Evolutionary conservation across 2,113 vertebrate species (phyloP).

Genomic region (Physeter macrocephalus): DNA sequence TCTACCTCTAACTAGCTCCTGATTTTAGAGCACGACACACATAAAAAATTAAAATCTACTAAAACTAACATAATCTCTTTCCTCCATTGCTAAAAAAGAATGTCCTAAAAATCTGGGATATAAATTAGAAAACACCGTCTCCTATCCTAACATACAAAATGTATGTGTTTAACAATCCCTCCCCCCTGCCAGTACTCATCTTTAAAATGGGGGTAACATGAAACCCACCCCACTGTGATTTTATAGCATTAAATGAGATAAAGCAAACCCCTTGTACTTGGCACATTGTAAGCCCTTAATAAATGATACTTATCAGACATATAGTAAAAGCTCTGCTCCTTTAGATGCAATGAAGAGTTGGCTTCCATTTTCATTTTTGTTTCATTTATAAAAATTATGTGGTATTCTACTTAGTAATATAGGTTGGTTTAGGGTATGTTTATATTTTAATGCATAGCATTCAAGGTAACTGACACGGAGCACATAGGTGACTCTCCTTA

Average conservation of each 20-base stretch:
- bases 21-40: background rate
- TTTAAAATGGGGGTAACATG: background rate
- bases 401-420: background rate
- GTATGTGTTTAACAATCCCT: background rate
- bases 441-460: background rate
- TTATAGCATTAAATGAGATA: background rate
- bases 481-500: background rate
- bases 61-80: background rate
- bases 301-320: background rate
- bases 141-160: background rate
- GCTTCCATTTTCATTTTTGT: background rate
- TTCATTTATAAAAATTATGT: conserved; percentile 10
- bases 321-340: background rate
- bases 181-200: background rate
- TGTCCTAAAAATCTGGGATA: background rate
- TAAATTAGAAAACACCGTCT: background rate
- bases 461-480: background rate
- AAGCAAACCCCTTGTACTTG: background rate
- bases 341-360: background rate
- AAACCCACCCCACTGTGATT: background rate
- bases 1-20: background rate
- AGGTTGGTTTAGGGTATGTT: background rate
- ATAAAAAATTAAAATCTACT: background rate
- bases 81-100: background rate
- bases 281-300: background rate